A percentile compares a stretch with the other conserved stretches of the same genome.
phyloP scores from a whole-genome alignment of 2,797 vertebrate species.

The Argyrosomus regius region DNA sequence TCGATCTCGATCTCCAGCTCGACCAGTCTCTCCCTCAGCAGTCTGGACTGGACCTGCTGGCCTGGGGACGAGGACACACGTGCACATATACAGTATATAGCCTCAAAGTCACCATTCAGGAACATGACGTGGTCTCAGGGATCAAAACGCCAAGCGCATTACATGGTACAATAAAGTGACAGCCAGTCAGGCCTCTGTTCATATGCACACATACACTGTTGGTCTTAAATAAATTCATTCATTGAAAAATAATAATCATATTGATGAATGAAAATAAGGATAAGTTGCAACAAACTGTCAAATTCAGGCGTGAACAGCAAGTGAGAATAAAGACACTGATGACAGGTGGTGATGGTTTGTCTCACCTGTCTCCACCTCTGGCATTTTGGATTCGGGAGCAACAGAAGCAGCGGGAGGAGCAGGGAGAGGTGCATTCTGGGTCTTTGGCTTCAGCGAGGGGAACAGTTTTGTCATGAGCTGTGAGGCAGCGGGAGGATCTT shows the following conservation, averaged over 20 bases:
- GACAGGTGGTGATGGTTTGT: background rate
- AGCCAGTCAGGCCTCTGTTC: background rate
- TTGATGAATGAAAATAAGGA: background rate
- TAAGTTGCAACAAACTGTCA: too few species aligned
- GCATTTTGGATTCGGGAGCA: constrained; percentile 36
- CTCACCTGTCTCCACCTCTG: constrained; percentile 75
- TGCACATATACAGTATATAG: background rate
- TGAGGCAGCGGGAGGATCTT: constrained; percentile 80
- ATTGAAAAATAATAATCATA: background rate
- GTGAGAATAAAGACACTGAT: background rate
- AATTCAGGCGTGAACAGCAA: background rate
- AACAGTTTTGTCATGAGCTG: constrained; percentile 92
- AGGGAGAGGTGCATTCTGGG: constrained; percentile 75
- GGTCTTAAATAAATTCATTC: background rate
- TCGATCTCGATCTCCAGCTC: constrained; percentile 95
- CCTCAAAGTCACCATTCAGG: background rate
- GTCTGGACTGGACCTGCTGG: constrained; percentile 84
- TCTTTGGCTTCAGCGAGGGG: constrained; percentile 90
- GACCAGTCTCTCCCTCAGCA: constrained; percentile 89
- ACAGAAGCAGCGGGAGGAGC: constrained; percentile 40
- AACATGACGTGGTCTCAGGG: background rate
- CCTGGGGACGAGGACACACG: constrained; percentile 47
- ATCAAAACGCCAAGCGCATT: background rate
- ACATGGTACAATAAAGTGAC: background rate
- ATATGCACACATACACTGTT: too few species aligned